Conservation (phyloP, 2,113 vertebrate genomes). For the Pangasianodon hypophthalmus region DNA sequence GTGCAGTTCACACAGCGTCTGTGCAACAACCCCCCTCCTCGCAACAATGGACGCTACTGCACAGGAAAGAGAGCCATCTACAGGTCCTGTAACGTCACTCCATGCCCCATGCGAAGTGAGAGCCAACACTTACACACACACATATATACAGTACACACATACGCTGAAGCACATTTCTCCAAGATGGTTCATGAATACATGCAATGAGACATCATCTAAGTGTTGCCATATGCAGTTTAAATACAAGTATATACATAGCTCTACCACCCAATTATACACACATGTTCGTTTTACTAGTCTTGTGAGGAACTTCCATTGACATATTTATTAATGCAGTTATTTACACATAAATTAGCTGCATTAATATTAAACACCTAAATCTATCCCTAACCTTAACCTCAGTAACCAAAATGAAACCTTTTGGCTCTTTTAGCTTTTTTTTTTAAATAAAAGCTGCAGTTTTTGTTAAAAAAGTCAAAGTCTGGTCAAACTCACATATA, state of each 20-base stretch:
- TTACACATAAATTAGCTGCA: neutral
- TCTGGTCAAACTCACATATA: neutral
- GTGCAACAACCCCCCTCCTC: constrained; percentile 94
- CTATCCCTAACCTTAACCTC: neutral
- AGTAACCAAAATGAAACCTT: neutral
- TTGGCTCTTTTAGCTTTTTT: neutral
- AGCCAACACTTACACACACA: neutral
- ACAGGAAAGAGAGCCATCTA: constrained; percentile 93
- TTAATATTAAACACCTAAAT: neutral
- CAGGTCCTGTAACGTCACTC: constrained; percentile 83
- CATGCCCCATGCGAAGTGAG: constrained; percentile 83
- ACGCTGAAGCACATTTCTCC: neutral
- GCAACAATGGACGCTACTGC: constrained; percentile 93
- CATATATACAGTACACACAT: neutral
- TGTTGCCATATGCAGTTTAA: neutral
- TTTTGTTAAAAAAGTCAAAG: neutral
- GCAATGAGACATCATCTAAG: neutral
- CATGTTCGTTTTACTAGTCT: neutral
- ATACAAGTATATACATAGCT: neutral
- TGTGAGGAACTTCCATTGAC: neutral
- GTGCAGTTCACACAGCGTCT: constrained; percentile 93
- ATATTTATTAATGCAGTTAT: neutral
- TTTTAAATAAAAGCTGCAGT: neutral
- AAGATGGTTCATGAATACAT: neutral
- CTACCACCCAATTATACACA: neutral